These are phyloP conservation scores for Okamejei kenojei DNA, from an alignment of 2,797 vertebrate genomes.

Conservation along the genomic window DNA sequence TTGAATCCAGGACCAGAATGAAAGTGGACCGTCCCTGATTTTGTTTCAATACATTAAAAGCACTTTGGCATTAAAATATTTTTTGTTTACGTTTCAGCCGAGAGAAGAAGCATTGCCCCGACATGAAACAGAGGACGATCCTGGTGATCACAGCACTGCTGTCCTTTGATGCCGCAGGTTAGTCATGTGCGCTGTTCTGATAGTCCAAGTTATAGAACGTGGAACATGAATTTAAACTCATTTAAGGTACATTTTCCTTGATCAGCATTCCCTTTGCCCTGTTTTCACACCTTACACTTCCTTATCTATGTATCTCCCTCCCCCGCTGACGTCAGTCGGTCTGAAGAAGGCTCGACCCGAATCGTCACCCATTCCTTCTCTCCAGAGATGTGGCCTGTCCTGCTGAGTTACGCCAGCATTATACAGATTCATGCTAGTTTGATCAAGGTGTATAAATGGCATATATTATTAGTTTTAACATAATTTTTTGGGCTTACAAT, in stretches of 20 bases:
- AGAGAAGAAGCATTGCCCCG: background rate
- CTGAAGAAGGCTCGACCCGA: too few relatives aligned
- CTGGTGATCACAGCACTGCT: background rate
- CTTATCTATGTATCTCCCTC: too few relatives aligned
- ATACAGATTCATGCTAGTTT: background rate
- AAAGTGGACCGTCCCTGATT: background rate
- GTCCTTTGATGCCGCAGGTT: conserved; percentile 23
- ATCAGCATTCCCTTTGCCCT: too few relatives aligned
- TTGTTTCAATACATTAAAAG: background rate
- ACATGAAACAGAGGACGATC: background rate
- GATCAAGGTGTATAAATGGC: background rate
- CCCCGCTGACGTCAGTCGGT: too few relatives aligned
- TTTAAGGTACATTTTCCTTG: too few relatives aligned
- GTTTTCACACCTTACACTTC: too few relatives aligned
- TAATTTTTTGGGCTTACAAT: background rate
- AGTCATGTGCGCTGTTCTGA: background rate
- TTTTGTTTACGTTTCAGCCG: conserved; percentile 4
- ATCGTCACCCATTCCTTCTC: too few relatives aligned
- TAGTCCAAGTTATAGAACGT: too few relatives aligned
- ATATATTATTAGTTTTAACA: too few relatives aligned
- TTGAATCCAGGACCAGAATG: background rate
- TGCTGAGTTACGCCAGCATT: background rate
- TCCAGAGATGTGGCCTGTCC: too few relatives aligned
- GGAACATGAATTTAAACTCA: too few relatives aligned
- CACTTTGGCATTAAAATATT: background rate